These are phyloP conservation scores for Unio pictorum DNA, from an alignment of 2,888 invertebrate species.

Conservation along the genomic window DNA sequence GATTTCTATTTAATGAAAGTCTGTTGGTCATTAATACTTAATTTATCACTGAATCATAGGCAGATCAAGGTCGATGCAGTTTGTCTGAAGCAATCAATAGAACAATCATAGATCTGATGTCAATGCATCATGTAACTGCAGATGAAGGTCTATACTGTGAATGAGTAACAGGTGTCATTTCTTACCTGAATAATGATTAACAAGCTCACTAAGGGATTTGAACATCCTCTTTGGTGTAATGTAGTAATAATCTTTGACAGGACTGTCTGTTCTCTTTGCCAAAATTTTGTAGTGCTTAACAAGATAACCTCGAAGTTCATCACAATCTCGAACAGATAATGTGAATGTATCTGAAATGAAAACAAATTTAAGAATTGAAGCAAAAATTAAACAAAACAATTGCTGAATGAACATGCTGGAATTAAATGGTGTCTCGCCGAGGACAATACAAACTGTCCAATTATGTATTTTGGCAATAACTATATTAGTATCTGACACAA, in stretches of 20 bases:
- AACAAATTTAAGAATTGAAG: background rate
- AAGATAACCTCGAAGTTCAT: slow-evolving; percentile 60
- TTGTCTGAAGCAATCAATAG: too few relatives aligned
- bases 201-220: slow-evolving; percentile 76
- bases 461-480: background rate
- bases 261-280: slow-evolving; percentile 38
- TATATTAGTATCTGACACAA: too few relatives aligned
- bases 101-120: too few relatives aligned
- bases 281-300: slow-evolving; percentile 64
- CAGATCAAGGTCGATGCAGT: too few relatives aligned
- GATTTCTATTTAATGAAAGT: too few relatives aligned
- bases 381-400: background rate
- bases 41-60: too few relatives aligned
- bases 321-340: slow-evolving; percentile 62
- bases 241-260: slow-evolving; percentile 77
- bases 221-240: slow-evolving; percentile 98
- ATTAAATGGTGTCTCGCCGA: too few relatives aligned
- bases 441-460: slow-evolving; percentile 1
- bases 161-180: background rate
- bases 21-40: too few relatives aligned
- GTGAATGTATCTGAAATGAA: slow-evolving; percentile 59
- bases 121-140: too few relatives aligned
- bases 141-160: too few relatives aligned
- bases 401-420: background rate
- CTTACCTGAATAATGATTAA: slow-evolving; percentile 61